Conservation (phyloP, 2,888 invertebrate genomes). For the Eupeodes luniger region DNA sequence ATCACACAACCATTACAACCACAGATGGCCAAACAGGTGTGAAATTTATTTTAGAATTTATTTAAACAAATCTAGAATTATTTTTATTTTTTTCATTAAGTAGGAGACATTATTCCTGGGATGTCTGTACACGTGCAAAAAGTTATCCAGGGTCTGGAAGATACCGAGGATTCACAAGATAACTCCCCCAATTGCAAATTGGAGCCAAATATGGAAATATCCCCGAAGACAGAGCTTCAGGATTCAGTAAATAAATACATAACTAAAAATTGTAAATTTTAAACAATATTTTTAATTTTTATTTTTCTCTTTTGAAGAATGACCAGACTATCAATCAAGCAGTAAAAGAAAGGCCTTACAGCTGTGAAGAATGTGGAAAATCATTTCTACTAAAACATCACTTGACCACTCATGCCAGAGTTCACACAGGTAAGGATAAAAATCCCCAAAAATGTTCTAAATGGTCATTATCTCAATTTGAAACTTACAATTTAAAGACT, state of each 20-base stretch:
- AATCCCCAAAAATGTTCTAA: not conserved
- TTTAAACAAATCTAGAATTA: slow-evolving; percentile 71
- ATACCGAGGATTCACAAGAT: slow-evolving; percentile 84
- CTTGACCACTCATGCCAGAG: slow-evolving; percentile 92
- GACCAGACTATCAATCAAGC: slow-evolving; percentile 83
- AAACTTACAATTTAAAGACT: no score
- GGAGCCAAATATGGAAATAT: slow-evolving; percentile 84
- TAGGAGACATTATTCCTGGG: slow-evolving; percentile 84
- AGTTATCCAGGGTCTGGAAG: slow-evolving; percentile 84
- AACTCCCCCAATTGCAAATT: slow-evolving; percentile 84
- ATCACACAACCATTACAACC: slow-evolving; percentile 82
- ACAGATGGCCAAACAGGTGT: slow-evolving; percentile 82
- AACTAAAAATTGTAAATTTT: not conserved
- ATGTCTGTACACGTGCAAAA: slow-evolving; percentile 85
- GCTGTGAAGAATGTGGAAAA: slow-evolving; percentile 93
- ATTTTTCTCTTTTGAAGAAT: slow-evolving; percentile 77
- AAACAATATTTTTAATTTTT: not conserved
- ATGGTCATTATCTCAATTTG: no score
- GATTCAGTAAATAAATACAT: slow-evolving; percentile 80
- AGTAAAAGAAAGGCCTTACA: slow-evolving; percentile 90
- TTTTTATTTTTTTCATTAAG: slow-evolving; percentile 76
- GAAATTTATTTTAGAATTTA: not conserved
- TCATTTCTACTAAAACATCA: slow-evolving; percentile 93
- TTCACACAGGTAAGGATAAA: slow-evolving; percentile 87
- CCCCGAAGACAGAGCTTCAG: slow-evolving; percentile 84